Percentiles rank a stretch among this genome's conserved stretches.
phyloP scores from a whole-genome alignment of 1,140 invertebrate genomes.

The Aricia agestis region DNA sequence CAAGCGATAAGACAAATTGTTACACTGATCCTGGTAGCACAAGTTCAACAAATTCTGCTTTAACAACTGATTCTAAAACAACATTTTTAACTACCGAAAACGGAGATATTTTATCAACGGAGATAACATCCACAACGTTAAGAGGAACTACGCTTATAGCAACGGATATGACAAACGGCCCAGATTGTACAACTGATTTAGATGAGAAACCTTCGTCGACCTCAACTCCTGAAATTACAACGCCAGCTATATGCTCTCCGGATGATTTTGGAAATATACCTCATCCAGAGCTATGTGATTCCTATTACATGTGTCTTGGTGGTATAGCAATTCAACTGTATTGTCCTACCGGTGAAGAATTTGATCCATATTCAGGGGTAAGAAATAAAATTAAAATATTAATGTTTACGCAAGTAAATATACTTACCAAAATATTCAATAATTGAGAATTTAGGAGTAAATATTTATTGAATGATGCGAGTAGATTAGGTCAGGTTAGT shows the following conservation, averaged over 20 bases:
- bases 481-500: neutral
- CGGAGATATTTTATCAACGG: neutral
- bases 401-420: neutral
- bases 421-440: neutral
- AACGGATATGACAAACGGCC: neutral
- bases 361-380: conserved; percentile 35
- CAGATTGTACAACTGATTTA: conserved; percentile 10
- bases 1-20: neutral
- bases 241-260: conserved; percentile 32
- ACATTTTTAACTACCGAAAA: neutral
- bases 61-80: neutral
- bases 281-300: conserved; percentile 39
- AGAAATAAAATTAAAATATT: conserved; percentile 21
- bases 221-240: conserved; percentile 17
- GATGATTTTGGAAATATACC: conserved; percentile 37
- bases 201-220: neutral
- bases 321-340: conserved; percentile 35
- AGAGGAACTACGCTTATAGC: neutral
- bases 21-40: neutral
- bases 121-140: conserved; percentile 14
- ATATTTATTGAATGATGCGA: no score
- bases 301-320: conserved; percentile 39
- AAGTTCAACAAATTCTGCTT: neutral
- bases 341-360: conserved; percentile 41
- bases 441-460: neutral